Evolutionary conservation across 2,113 vertebrate genomes (phyloP).

Genomic region (Neolamprologus sp.): DNA sequence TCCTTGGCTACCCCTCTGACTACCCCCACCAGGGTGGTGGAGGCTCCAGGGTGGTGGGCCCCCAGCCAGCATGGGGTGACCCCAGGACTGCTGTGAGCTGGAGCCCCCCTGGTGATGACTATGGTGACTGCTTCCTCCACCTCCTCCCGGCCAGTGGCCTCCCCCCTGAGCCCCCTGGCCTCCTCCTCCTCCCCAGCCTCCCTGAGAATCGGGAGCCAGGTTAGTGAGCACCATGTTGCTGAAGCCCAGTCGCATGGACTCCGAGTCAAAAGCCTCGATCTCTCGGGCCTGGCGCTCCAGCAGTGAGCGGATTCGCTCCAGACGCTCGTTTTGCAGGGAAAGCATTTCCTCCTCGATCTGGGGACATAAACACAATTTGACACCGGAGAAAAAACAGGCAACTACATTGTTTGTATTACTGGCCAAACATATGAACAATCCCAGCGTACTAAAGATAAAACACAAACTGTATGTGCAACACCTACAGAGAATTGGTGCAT

Average conservation of each 20-base stretch:
- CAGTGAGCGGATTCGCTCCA: constrained; percentile 91
- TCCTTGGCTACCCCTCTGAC: constrained; percentile 78
- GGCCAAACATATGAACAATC: background rate
- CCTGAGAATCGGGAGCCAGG: constrained; percentile 71
- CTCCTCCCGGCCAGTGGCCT: constrained; percentile 77
- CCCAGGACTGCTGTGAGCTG: constrained; percentile 86
- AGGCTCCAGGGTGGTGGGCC: constrained; percentile 94
- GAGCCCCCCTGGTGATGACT: constrained; percentile 82
- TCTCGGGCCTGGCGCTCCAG: constrained; percentile 79
- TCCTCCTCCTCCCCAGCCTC: constrained; percentile 84
- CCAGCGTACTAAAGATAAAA: background rate
- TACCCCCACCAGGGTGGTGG: constrained; percentile 80
- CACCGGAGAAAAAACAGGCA: background rate
- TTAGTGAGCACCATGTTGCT: constrained; percentile 88
- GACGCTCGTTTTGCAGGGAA: constrained; percentile 89
- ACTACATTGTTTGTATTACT: background rate
- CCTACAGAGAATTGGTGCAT: background rate
- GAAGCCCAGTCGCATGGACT: constrained; percentile 97
- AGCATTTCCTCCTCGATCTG: constrained; percentile 98
- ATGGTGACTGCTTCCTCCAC: constrained; percentile 65
- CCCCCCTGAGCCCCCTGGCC: constrained; percentile 80
- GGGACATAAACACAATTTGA: background rate
- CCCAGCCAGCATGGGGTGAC: constrained; percentile 87
- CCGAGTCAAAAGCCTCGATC: constrained; percentile 95
- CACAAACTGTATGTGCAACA: background rate